phyloP scores from a whole-genome alignment of 2,888 invertebrate species.

The Lasioglossum lativentre region DNA sequence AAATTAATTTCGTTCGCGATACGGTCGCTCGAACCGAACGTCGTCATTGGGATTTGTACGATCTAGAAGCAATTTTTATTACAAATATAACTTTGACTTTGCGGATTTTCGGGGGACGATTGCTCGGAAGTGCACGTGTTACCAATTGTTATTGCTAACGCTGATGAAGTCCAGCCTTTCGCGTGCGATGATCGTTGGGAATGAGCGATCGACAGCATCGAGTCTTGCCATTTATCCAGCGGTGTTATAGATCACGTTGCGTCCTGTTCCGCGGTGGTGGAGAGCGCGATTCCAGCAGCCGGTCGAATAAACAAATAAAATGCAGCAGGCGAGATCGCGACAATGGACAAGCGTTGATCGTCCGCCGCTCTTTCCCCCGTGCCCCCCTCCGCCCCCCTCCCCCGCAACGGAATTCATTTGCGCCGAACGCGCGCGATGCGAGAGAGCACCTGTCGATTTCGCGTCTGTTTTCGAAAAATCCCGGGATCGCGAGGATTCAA shows the following conservation, averaged over 20 bases:
- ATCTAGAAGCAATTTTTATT: no score
- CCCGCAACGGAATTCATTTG: constrained; percentile 40
- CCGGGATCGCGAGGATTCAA: constrained; percentile 60
- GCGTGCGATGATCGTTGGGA: no score
- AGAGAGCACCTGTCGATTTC: constrained; percentile 70
- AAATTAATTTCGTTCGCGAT: no score
- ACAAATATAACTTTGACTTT: background rate
- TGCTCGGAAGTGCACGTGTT: background rate
- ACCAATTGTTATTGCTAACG: background rate
- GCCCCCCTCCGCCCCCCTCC: background rate
- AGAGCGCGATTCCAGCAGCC: background rate
- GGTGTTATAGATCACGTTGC: background rate
- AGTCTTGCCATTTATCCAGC: background rate
- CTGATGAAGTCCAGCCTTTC: background rate
- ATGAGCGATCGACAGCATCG: background rate
- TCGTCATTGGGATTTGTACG: no score
- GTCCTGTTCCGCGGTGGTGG: background rate
- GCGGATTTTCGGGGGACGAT: no score
- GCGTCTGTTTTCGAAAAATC: constrained; percentile 63
- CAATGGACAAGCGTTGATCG: constrained; percentile 51
- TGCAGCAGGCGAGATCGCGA: constrained; percentile 23
- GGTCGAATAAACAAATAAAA: constrained; percentile 45
- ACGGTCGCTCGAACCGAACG: no score
- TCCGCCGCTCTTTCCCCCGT: background rate
- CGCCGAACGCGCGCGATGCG: constrained; percentile 5